These are phyloP conservation scores for Vanessa atalanta DNA, from an alignment of 1,140 invertebrate genomes.

Conservation along the genomic window DNA sequence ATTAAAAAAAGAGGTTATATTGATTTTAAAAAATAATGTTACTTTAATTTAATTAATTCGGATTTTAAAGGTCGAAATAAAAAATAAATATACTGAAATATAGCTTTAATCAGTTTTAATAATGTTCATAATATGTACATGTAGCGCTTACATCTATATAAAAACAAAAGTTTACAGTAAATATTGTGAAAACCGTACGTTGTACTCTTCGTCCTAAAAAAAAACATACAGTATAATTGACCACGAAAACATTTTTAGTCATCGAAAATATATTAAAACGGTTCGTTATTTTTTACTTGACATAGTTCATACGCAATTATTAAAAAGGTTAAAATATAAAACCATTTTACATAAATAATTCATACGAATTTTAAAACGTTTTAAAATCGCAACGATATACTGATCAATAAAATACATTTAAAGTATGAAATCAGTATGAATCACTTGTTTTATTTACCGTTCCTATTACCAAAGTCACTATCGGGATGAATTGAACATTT, in stretches of 20 bases:
- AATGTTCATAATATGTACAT: conserved; percentile 76
- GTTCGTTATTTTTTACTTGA: background rate
- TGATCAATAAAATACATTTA: background rate
- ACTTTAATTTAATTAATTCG: no score
- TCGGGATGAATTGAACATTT: background rate
- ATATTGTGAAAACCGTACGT: conserved; percentile 68
- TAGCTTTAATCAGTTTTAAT: conserved; percentile 77
- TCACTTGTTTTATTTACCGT: background rate
- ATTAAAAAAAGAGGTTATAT: no score
- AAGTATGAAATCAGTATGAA: conserved; percentile 7
- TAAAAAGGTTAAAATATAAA: background rate
- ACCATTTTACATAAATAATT: background rate
- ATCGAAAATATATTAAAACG: background rate
- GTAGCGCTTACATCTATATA: conserved; percentile 70
- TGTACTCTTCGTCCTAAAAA: conserved; percentile 4
- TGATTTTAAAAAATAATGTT: no score
- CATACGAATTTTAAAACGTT: background rate
- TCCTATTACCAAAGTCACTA: background rate
- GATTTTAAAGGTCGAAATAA: conserved; percentile 18
- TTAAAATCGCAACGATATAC: background rate
- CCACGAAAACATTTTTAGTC: conserved; percentile 8
- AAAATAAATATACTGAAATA: conserved; percentile 65
- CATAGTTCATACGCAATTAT: background rate
- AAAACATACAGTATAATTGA: conserved; percentile 20
- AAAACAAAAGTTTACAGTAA: conserved; percentile 73